A percentile compares a stretch with the other conserved stretches of the same genome.
Evolutionary conservation across 2,888 invertebrate genomes (phyloP).

Genomic region (Eustalomyia histrio): DNA sequence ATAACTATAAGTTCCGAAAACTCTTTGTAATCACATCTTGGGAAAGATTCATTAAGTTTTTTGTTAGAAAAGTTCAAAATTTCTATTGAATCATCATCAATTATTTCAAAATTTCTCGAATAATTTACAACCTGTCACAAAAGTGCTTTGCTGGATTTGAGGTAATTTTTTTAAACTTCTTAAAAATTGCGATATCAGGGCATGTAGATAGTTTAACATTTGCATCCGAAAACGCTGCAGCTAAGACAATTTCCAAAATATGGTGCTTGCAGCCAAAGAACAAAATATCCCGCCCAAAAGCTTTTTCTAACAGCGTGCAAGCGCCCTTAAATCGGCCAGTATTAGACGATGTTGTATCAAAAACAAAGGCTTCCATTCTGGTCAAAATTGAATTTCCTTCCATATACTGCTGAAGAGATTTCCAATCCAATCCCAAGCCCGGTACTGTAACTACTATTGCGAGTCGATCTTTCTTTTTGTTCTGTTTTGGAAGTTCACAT

Average conservation of each 20-base stretch:
- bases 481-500: background rate
- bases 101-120: background rate
- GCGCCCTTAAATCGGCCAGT: too few relatives aligned
- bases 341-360: background rate
- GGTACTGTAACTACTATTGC: too few relatives aligned
- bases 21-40: too few relatives aligned
- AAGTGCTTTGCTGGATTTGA: background rate
- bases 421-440: background rate
- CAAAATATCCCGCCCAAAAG: background rate
- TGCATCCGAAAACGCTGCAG: too few relatives aligned
- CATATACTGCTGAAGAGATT: background rate
- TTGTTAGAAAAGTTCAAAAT: too few relatives aligned
- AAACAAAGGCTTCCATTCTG: too few relatives aligned
- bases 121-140: background rate
- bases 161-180: too few relatives aligned
- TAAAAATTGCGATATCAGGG: too few relatives aligned
- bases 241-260: background rate
- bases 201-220: too few relatives aligned
- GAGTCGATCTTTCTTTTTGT: background rate
- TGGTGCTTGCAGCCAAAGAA: background rate
- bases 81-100: too few relatives aligned
- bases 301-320: background rate
- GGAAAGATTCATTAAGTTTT: too few relatives aligned
- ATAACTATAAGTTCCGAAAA: too few relatives aligned
- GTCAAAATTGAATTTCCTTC: background rate